Percentiles rank a stretch among this genome's conserved stretches.
Conservation (phyloP, 1,140 invertebrate genomes). For the Drosophila tropicalis region DNA sequence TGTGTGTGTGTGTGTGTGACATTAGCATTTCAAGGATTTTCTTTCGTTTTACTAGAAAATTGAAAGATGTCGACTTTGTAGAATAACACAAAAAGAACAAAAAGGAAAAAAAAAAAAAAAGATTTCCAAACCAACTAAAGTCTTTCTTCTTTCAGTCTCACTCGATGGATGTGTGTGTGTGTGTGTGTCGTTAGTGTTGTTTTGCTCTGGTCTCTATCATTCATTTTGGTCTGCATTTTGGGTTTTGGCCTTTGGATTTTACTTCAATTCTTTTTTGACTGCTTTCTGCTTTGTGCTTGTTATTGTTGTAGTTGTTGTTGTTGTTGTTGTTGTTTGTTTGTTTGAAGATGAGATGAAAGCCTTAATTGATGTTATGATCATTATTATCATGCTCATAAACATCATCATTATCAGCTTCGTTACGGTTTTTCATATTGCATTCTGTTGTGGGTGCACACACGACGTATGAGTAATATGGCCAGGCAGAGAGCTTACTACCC, state of each 20-base stretch:
- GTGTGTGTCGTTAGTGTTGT: conserved; percentile 19
- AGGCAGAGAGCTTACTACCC: neutral
- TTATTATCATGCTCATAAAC: conserved; percentile 37
- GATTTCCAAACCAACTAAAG: conserved; percentile 10
- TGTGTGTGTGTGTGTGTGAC: conserved; percentile 17
- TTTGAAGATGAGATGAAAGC: conserved; percentile 63
- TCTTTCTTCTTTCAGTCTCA: neutral
- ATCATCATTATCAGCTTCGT: conserved; percentile 35
- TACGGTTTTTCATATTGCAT: conserved; percentile 42
- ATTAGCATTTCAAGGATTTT: conserved; percentile 35
- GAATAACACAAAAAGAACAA: neutral
- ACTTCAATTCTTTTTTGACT: conserved; percentile 32
- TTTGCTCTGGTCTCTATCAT: conserved; percentile 13
- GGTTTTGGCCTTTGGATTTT: conserved; percentile 9
- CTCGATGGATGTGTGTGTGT: conserved; percentile 21
- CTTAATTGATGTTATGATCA: conserved; percentile 76
- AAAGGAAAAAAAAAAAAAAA: neutral
- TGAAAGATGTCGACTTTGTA: conserved; percentile 42
- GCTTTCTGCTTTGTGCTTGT: conserved; percentile 40
- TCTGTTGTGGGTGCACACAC: conserved; percentile 54
- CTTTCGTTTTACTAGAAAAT: conserved; percentile 30
- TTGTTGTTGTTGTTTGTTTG: conserved; percentile 55
- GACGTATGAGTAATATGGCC: conserved; percentile 62
- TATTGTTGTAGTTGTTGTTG: conserved; percentile 53
- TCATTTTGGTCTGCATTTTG: conserved; percentile 18